phyloP scores from a whole-genome alignment of 2,888 invertebrate genomes.

The Calameuta filiformis region DNA sequence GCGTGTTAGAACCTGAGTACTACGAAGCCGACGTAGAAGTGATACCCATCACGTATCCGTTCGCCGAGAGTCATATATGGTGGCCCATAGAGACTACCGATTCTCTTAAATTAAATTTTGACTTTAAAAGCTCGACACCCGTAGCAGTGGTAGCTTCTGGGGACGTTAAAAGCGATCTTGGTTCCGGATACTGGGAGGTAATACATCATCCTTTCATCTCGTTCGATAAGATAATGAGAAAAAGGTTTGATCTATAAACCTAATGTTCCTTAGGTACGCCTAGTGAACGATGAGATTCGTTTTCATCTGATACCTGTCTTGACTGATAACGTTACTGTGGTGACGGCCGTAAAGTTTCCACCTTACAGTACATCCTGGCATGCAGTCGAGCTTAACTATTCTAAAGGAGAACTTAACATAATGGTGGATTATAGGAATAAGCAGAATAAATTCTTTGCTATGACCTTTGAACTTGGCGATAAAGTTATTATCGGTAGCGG shows the following conservation, averaged over 20 bases:
- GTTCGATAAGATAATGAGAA: not conserved
- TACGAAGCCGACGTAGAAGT: constrained; percentile 86
- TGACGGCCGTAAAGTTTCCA: constrained; percentile 85
- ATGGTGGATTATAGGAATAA: constrained; percentile 82
- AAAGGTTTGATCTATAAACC: not conserved
- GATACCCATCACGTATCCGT: constrained; percentile 91
- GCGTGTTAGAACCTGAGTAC: constrained; percentile 84
- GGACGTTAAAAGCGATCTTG: constrained; percentile 78
- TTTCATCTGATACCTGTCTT: constrained; percentile 83
- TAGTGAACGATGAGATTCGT: constrained; percentile 86
- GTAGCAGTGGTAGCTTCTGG: constrained; percentile 89
- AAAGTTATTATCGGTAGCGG: constrained; percentile 85
- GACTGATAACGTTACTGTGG: constrained; percentile 80
- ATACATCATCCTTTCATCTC: constrained; percentile 37
- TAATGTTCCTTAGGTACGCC: constrained; percentile 71
- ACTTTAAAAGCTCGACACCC: constrained; percentile 86
- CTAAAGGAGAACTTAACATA: constrained; percentile 78
- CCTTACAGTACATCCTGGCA: constrained; percentile 83
- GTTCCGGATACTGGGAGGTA: constrained; percentile 90
- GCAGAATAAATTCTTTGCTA: constrained; percentile 74
- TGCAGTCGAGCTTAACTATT: constrained; percentile 82
- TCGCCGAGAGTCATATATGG: constrained; percentile 90
- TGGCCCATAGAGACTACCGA: constrained; percentile 84
- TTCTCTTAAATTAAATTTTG: constrained; percentile 82
- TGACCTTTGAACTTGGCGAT: constrained; percentile 77